Evolutionary conservation across 2,797 vertebrate species (phyloP).

Genomic region (Micrastur ruficollis): DNA sequence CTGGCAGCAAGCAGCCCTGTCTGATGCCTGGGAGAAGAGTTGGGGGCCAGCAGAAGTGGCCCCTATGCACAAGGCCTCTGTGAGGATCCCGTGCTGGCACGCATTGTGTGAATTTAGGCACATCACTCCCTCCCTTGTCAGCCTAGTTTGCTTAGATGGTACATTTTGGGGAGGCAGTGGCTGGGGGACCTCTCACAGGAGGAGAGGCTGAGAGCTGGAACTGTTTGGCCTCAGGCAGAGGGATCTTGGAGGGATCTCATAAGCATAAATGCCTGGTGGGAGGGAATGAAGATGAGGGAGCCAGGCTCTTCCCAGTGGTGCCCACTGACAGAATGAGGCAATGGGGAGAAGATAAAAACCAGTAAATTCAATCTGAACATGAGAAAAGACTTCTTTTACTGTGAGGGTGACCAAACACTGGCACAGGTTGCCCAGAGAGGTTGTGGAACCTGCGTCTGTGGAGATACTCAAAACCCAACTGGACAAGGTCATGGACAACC

Average conservation of each 20-base stretch:
- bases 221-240: background rate
- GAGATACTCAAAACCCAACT: background rate
- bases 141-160: background rate
- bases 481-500: background rate
- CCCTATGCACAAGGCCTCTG: background rate
- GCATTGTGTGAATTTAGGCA: background rate
- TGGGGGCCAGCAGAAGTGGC: background rate
- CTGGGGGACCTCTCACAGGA: background rate
- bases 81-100: background rate
- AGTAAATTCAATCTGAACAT: background rate
- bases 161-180: background rate
- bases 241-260: background rate
- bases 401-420: no score
- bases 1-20: background rate
- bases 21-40: background rate
- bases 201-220: background rate
- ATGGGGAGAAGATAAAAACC: background rate
- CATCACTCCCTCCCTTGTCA: background rate
- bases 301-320: no score
- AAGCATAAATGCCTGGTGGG: no score
- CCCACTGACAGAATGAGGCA: background rate
- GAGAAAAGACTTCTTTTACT: background rate
- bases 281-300: background rate
- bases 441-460: background rate
- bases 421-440: no score